A percentile compares a stretch with the other conserved stretches of the same genome.
Evolutionary conservation across 2,797 vertebrate genomes (phyloP).

Genomic region (Delichon dasypus): DNA sequence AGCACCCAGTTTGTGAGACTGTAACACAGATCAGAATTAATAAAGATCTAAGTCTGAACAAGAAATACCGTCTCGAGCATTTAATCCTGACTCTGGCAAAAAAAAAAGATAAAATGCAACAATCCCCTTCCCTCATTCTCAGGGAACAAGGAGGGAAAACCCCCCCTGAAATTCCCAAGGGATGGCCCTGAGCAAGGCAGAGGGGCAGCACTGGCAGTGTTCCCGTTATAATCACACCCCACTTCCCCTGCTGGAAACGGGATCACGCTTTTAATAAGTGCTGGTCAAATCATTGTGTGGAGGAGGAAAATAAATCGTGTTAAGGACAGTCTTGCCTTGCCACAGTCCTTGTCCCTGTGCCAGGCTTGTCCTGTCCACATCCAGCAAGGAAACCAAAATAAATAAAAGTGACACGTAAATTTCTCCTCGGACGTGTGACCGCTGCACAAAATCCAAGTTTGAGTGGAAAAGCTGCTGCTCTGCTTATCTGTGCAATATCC

Average conservation of each 20-base stretch:
- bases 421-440: rapidly evolving
- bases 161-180: neutral
- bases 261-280: neutral
- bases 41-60: neutral
- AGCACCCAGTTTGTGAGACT: neutral
- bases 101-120: neutral
- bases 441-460: neutral
- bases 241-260: neutral
- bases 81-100: neutral
- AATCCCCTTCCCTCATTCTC: neutral
- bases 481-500: neutral
- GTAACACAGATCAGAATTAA: neutral
- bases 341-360: neutral
- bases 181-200: neutral
- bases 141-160: neutral
- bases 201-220: rapidly evolving
- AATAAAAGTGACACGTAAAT: neutral
- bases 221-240: neutral
- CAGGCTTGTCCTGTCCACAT: neutral
- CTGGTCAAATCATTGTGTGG: neutral
- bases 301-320: neutral
- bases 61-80: neutral
- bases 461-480: neutral
- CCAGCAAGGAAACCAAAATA: neutral
- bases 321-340: neutral